Evolutionary conservation across 2,888 invertebrate species (phyloP), one percentile per base, ranked within the genome.

Genomic region (Pachymerium ferrugineum): DNA sequence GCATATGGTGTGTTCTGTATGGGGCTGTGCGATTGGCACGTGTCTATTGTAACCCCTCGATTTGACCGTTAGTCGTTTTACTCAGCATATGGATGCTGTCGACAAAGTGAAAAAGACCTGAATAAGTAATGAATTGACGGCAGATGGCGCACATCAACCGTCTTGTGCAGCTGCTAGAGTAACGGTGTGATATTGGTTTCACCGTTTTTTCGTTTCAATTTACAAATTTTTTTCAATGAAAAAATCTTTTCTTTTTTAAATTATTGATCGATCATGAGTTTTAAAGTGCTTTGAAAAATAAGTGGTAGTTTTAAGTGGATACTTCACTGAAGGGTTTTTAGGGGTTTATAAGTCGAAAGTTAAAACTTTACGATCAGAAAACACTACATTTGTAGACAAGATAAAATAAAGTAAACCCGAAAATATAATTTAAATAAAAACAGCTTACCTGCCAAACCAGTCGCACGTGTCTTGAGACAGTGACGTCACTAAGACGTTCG

Each of bases 41-140:
- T 47, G 47, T 19, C 47, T 47, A 47, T 47, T 47, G 47, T 47
- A 22, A 47, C 22, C 47, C 47, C 47, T 47, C 47, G 47, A 47
- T 16, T 47, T 47, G 47, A 47, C 47, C 47, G 47, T 47, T 47
- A 47, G 47, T 47, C 47, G 47, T 22, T 47, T 47, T 47, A 47
- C 22, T 47, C 16, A 22, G 47, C 47, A 16, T 47, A 47, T 47
- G 47, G 19, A 22, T 8, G 47, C 47, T 47, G 47, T 47, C 47
- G 14, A 47, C 47, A 47, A 47, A 16, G 47, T 22, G 19, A 22
- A 22, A 22, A 19, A 47, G 22, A 16, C 2, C 19, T 47, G 47
- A 47, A 47, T 47, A 47, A 47, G 47, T 47, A 16, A 47, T 47
- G 47, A 38, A 47, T 47, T 22, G 47, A 19, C 47, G 19, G 16